Base-by-base conservation (phyloP, 2,888 invertebrate species). In the Agrochola circellaris region DNA sequence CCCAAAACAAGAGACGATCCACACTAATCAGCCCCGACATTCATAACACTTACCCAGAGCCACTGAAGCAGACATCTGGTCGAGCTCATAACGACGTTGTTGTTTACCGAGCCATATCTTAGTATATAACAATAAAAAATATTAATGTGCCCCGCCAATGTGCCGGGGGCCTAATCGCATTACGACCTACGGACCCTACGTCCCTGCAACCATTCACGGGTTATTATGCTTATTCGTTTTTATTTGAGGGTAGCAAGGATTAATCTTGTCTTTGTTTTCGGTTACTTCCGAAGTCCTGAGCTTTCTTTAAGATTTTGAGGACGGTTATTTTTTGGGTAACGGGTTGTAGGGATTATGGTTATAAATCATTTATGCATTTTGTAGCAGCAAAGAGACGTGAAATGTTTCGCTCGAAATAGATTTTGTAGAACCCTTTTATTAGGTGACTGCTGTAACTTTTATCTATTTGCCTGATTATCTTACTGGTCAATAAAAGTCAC, bases 41-140 rank as follows among this genome's bases (percentile, higher is more conserved):
- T 88, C 75, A 84, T 87, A 82, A 85, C 82, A 82, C 80, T 87
- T 83, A 87, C 79, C 75, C 77, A 72, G 61, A 72, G 67, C 87
- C 77, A 84, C 64, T 79, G 68, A 77, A 75, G 87, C 83, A 86
- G 82, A 88, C 94, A 93, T 94, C 95, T 95, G 94, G 90, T 89
- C 75, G 86, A 81, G 85, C 89, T 91, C 92, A 90, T 93, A 93
- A 94, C 93, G 93, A 85, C 79, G 67, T 78, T 93, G 93, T 94
- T 95, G 95, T 96, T 95, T 95, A 93, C 93, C 93, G 93, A 94
- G 91, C 93, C 95, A 93, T 95, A 94, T 93, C 95, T 93, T 92
- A 92, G 90, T 90, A 89, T 89, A 93, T 91, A 93, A 94, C 91
- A 94, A 95, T 96, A 96, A 96, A 96, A 96, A 96, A 95, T 95